A percentile compares a stretch with the other conserved stretches of the same genome.
Evolutionary conservation across 2,113 vertebrate species (phyloP).

Genomic region (Proterorhinus semilunaris): DNA sequence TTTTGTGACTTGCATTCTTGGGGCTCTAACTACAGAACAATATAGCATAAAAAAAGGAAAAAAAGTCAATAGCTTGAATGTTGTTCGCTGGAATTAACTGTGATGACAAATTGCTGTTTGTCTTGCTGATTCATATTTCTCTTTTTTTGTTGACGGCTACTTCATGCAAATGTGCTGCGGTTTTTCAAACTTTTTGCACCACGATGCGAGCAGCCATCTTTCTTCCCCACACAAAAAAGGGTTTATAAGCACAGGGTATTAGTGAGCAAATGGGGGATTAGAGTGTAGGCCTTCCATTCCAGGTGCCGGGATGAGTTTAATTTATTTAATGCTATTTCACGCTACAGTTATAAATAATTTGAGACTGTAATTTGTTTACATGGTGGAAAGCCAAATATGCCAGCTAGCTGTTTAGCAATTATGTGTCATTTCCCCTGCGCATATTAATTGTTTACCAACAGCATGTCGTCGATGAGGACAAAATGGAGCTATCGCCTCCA

Average conservation of each 20-base stretch:
- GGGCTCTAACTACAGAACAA: too few relatives aligned
- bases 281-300: slow-evolving; percentile 33
- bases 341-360: background rate
- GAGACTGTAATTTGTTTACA: background rate
- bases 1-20: too few relatives aligned
- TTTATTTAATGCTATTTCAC: slow-evolving; percentile 12
- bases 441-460: slow-evolving; percentile 35
- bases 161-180: background rate
- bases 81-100: too few relatives aligned
- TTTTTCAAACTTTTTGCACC: background rate
- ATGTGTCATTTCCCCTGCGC: slow-evolving; percentile 10
- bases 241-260: slow-evolving; percentile 20
- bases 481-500: slow-evolving; percentile 24
- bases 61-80: too few relatives aligned
- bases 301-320: slow-evolving; percentile 30
- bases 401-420: slow-evolving; percentile 23
- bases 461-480: slow-evolving; percentile 29
- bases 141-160: background rate
- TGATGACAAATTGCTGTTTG: background rate
- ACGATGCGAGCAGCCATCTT: background rate
- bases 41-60: too few relatives aligned
- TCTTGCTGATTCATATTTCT: background rate
- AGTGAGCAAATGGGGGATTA: slow-evolving; percentile 42
- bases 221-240: background rate
- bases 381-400: slow-evolving; percentile 13